Conservation (phyloP, 2,888 invertebrate genomes). For the Halictus quadricinctus region DNA sequence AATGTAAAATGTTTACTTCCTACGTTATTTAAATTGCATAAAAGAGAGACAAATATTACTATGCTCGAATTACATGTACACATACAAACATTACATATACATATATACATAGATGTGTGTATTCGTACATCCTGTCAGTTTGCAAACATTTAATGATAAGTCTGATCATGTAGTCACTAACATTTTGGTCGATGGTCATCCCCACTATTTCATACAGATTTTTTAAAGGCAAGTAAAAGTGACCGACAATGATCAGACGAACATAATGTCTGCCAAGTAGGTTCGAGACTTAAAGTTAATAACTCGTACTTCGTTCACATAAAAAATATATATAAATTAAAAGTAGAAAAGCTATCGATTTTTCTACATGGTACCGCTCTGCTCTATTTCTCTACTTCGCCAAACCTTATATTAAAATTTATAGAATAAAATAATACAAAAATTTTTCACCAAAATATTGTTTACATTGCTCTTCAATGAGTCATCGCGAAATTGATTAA, state of each 20-base stretch:
- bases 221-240: conserved; percentile 8
- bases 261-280: conserved; percentile 22
- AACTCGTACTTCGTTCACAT: conserved; percentile 20
- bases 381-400: conserved; percentile 7
- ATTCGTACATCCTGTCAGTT: conserved; percentile 1
- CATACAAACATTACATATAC: conserved; percentile 1
- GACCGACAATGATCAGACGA: conserved; percentile 23
- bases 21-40: conserved; percentile 27
- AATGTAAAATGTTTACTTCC: conserved; percentile 23
- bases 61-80: conserved; percentile 20
- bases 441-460: conserved; percentile 13
- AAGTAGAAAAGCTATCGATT: conserved; percentile 45
- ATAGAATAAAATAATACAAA: conserved; percentile 16
- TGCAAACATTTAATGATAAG: conserved; percentile 14
- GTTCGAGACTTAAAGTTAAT: conserved; percentile 22
- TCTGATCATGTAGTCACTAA: conserved; percentile 42
- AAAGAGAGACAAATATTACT: conserved; percentile 19
- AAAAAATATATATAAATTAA: conserved; percentile 49
- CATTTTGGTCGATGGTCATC: conserved; percentile 25
- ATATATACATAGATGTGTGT: background rate
- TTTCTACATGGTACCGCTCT: conserved; percentile 23
- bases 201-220: conserved; percentile 12
- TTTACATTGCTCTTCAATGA: conserved; percentile 17
- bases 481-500: conserved; percentile 26
- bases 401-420: conserved; percentile 32